A percentile compares a stretch with the other conserved stretches of the same genome.
These are phyloP conservation scores for Amiota mariae DNA, from an alignment of 2,888 invertebrate species.

Conservation along the genomic window DNA sequence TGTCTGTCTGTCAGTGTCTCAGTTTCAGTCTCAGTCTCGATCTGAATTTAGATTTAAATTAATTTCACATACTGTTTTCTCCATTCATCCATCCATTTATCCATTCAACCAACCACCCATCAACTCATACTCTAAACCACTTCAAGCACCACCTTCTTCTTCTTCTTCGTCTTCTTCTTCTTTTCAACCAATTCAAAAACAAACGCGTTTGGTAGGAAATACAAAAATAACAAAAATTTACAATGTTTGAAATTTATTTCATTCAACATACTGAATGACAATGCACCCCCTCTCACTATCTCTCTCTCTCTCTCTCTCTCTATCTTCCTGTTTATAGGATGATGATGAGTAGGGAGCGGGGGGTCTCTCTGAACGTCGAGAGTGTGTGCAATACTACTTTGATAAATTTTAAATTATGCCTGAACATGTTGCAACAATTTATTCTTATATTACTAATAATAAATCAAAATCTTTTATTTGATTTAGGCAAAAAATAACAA, in stretches of 20 bases:
- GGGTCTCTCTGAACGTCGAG: too few species aligned
- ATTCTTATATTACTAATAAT: slow-evolving; percentile 17
- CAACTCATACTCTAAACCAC: too few species aligned
- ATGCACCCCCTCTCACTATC: too few species aligned
- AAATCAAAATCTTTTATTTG: slow-evolving; percentile 19
- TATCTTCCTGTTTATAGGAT: neutral
- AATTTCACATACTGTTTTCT: neutral
- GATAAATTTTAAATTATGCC: slow-evolving; percentile 26
- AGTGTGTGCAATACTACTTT: neutral
- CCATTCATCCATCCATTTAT: neutral
- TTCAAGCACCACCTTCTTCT: too few species aligned
- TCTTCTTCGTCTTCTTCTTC: too few species aligned
- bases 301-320: neutral
- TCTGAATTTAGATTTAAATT: slow-evolving; percentile 18
- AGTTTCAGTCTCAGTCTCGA: neutral
- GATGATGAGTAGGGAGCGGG: too few species aligned
- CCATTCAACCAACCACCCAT: neutral
- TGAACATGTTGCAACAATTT: slow-evolving; percentile 20
- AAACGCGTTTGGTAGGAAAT: neutral
- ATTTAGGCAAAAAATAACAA: slow-evolving; percentile 34
- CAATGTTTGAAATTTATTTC: neutral
- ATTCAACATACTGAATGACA: too few species aligned
- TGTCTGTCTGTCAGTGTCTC: neutral
- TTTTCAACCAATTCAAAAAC: too few species aligned
- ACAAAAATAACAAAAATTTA: neutral